phyloP scores from a whole-genome alignment of 2,888 invertebrate species.

The Plutella xylostella region DNA sequence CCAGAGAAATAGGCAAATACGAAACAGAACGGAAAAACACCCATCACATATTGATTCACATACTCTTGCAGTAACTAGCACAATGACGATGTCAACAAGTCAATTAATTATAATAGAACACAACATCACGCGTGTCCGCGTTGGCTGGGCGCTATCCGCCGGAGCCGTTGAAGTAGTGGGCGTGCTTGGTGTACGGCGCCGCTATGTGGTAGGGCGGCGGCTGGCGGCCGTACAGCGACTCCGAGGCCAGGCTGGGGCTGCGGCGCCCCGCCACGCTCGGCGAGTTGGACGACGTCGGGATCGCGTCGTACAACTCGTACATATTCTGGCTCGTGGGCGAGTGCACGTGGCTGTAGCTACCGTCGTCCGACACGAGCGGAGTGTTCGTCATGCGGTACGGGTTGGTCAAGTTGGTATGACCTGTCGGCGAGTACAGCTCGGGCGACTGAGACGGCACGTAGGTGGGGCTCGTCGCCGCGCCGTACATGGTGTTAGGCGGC shows the following conservation, averaged over 20 bases:
- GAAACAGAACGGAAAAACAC: neutral
- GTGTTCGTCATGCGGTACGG: slow-evolving; percentile 64
- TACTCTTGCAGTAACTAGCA: too few relatives aligned
- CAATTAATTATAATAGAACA: neutral
- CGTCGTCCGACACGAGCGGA: slow-evolving; percentile 59
- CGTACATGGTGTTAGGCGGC: slow-evolving; percentile 45
- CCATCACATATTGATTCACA: neutral
- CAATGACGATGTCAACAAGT: neutral
- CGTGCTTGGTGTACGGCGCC: slow-evolving; percentile 85
- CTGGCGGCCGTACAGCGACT: slow-evolving; percentile 51
- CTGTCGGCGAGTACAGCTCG: slow-evolving; percentile 59
- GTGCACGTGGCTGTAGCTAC: slow-evolving; percentile 57
- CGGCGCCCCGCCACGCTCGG: slow-evolving; percentile 50
- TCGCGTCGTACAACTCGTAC: slow-evolving; percentile 60
- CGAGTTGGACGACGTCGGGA: slow-evolving; percentile 49
- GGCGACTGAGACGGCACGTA: slow-evolving; percentile 59
- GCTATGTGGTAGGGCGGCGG: slow-evolving; percentile 90
- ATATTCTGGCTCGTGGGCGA: slow-evolving; percentile 57
- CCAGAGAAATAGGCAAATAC: slow-evolving; percentile 29
- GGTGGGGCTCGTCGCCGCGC: slow-evolving; percentile 49
- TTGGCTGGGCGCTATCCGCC: slow-evolving; percentile 48
- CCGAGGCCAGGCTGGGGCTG: slow-evolving; percentile 45
- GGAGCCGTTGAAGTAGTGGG: slow-evolving; percentile 72
- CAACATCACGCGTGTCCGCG: slow-evolving; percentile 22
- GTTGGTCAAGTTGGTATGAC: slow-evolving; percentile 61